Evolutionary conservation across 2,113 vertebrate genomes (phyloP), one percentile per base, ranked within the genome.

Genomic region (Eira barbara): DNA sequence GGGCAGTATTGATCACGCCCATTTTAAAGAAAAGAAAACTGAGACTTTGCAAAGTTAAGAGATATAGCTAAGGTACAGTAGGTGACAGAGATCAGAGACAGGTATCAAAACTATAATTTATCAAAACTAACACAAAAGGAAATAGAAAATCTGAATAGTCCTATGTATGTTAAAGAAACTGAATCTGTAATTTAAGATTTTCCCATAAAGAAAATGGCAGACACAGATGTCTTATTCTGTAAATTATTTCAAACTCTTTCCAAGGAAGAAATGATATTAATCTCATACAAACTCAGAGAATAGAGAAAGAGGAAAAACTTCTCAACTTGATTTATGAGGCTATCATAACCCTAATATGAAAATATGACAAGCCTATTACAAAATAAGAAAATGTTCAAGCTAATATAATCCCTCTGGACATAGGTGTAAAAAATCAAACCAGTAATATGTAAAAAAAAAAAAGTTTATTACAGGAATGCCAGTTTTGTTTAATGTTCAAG

Each of bases 141-240:
- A 84, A 80, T 18, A 23, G 55, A 97, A 97, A 96, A 29, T 90
- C 23, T 97, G 96, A 93, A 45, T n/a, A 71, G 71, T 12, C 36
- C 18, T 91, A 57, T 69, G 7, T 78, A 8, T 90, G 15, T 65
- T 90, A 83, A 83, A 92, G 18, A 87, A 67, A 78, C 14, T 27
- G 42, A 88, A 45, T 95, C 65, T 83, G 6, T 93, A 27, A 93
- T 65, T 63, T 49, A 80, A 89, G 36, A 57, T 17, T 87, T 91
- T 80, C 23, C 45, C 49, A 49, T 21, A 78, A 31, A 93, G 74
- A 71, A 93, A 80, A 85, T 45, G 13, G 23, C 86, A 91, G 27
- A 18, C 23, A 84, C 34, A 52, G 36, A 61, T 65, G 47, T 12
- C 11, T 80, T 47, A 39, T 4, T 31, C 85, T 20, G 18, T 36